Percentiles rank a stretch among this genome's conserved stretches.
These are phyloP conservation scores for Micromesistius poutassou DNA, from an alignment of 2,797 vertebrate genomes.

Conservation along the genomic window DNA sequence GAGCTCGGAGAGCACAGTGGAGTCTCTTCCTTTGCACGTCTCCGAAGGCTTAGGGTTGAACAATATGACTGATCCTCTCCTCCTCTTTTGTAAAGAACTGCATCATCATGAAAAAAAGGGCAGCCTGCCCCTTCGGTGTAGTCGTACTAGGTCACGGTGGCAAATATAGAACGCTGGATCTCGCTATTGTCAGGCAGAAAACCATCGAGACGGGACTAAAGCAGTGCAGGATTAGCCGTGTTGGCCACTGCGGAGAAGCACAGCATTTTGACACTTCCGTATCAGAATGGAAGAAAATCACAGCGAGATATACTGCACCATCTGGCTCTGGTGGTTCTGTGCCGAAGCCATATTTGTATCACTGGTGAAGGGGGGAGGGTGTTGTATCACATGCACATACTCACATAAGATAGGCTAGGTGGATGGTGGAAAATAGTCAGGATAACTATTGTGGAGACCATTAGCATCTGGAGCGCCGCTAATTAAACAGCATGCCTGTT, in stretches of 20 bases:
- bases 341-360: slow-evolving; percentile 70
- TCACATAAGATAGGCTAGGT: slow-evolving; percentile 50
- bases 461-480: slow-evolving; percentile 67
- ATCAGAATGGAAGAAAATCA: slow-evolving; percentile 60
- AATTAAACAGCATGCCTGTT: slow-evolving; percentile 61
- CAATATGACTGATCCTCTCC: slow-evolving; percentile 29
- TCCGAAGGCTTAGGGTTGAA: slow-evolving; percentile 17
- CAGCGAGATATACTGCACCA: slow-evolving; percentile 59
- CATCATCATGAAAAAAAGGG: slow-evolving; percentile 24
- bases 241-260: slow-evolving; percentile 31
- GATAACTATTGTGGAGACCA: slow-evolving; percentile 59
- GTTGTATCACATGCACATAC: slow-evolving; percentile 66
- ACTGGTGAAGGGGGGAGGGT: slow-evolving; percentile 58
- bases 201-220: slow-evolving; percentile 56
- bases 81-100: slow-evolving; percentile 13
- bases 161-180: slow-evolving; percentile 55
- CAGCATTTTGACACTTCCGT: slow-evolving; percentile 49
- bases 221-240: slow-evolving; percentile 38
- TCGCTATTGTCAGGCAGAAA: slow-evolving; percentile 57
- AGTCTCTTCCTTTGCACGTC: slow-evolving; percentile 25
- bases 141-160: slow-evolving; percentile 39
- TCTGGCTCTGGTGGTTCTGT: slow-evolving; percentile 70
- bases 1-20: slow-evolving; percentile 47
- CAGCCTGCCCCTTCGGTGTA: slow-evolving; percentile 20
- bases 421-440: slow-evolving; percentile 61